Evolutionary conservation across 2,113 vertebrate genomes (phyloP).

Genomic region (Anarrhichthys ocellatus): DNA sequence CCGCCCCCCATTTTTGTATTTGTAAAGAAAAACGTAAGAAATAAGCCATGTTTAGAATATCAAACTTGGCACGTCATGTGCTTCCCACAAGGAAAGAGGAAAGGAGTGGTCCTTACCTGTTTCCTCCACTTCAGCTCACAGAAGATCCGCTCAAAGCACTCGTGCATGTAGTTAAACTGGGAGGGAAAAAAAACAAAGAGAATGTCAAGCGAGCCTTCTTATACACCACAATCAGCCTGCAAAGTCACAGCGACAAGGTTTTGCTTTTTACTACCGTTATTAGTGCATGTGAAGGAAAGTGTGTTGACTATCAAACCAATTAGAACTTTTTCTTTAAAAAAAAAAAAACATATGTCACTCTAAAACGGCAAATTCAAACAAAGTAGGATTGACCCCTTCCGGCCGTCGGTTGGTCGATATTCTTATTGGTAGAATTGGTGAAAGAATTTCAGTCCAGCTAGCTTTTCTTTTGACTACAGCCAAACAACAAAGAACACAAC

Average conservation of each 20-base stretch:
- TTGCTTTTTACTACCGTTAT: background rate
- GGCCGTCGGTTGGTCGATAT: too few relatives aligned
- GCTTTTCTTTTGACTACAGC: background rate
- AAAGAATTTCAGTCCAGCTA: background rate
- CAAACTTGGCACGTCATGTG: slow-evolving; percentile 36
- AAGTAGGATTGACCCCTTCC: background rate
- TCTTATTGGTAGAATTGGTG: too few relatives aligned
- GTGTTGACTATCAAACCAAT: background rate
- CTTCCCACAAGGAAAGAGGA: slow-evolving; percentile 63
- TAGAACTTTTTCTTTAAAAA: background rate
- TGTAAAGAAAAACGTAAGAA: background rate
- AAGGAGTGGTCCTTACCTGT: slow-evolving; percentile 86
- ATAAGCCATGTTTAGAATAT: slow-evolving; percentile 43
- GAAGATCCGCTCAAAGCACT: slow-evolving; percentile 98
- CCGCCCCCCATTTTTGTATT: too few relatives aligned
- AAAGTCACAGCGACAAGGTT: slow-evolving; percentile 5
- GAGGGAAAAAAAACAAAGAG: slow-evolving; percentile 22
- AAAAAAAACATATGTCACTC: background rate
- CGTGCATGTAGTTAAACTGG: slow-evolving; percentile 99
- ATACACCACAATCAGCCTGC: background rate
- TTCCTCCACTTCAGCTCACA: slow-evolving; percentile 99
- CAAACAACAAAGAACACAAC: background rate
- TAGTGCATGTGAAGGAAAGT: background rate
- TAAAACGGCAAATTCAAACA: background rate
- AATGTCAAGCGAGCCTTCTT: slow-evolving; percentile 7